These are phyloP conservation scores for Epinephelus coioides DNA, from an alignment of 2,797 vertebrate species.

Conservation along the genomic window DNA sequence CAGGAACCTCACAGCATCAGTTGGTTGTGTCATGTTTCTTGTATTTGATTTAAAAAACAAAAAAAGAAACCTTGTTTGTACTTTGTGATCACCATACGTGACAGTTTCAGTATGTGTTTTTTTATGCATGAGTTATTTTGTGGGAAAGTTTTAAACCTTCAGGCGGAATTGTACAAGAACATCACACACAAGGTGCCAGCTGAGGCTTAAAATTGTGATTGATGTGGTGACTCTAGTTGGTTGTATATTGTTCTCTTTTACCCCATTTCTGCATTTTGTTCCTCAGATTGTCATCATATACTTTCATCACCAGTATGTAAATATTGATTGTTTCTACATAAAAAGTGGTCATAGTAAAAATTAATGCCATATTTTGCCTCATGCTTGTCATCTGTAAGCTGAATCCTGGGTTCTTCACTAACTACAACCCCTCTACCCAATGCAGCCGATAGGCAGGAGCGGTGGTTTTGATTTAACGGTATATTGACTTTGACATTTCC, in stretches of 20 bases:
- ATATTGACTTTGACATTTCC: slow-evolving; percentile 56
- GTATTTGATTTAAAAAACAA: slow-evolving; percentile 56
- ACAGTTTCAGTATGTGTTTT: slow-evolving; percentile 58
- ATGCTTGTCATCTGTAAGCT: slow-evolving; percentile 23
- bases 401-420: not conserved
- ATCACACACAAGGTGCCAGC: slow-evolving; percentile 7
- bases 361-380: slow-evolving; percentile 67
- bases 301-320: slow-evolving; percentile 74
- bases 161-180: slow-evolving; percentile 17
- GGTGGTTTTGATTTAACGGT: slow-evolving; percentile 22
- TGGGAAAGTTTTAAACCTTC: slow-evolving; percentile 64
- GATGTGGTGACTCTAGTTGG: slow-evolving; percentile 62
- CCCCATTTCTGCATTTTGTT: slow-evolving; percentile 64
- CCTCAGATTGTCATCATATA: slow-evolving; percentile 48
- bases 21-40: slow-evolving; percentile 43
- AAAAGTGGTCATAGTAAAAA: slow-evolving; percentile 77
- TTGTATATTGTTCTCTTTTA: slow-evolving; percentile 66
- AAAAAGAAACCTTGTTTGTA: slow-evolving; percentile 59
- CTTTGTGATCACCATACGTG: slow-evolving; percentile 61
- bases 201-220: slow-evolving; percentile 68
- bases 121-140: slow-evolving; percentile 65
- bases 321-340: slow-evolving; percentile 83
- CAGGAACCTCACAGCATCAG: slow-evolving; percentile 19
- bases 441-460: not conserved
- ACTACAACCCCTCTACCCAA: not conserved